These are phyloP conservation scores for Crotalus tigris DNA, from an alignment of 2,113 vertebrate genomes.

Conservation along the genomic window DNA sequence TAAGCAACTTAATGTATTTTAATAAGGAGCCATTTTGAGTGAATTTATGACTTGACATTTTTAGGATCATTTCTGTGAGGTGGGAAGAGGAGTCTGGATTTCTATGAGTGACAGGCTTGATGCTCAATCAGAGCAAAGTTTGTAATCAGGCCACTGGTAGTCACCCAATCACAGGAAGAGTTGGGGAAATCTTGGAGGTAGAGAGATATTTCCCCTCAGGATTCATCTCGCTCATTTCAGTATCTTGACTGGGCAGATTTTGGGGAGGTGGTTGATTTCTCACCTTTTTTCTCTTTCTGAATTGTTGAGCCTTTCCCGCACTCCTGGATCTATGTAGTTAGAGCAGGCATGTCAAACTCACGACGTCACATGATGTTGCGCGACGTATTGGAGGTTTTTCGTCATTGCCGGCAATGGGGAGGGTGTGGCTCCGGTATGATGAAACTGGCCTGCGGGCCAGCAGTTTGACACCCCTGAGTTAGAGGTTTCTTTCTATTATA, in stretches of 20 bases:
- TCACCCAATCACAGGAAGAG: background rate
- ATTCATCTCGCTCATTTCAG: background rate
- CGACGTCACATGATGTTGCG: too few relatives aligned
- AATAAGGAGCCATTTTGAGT: background rate
- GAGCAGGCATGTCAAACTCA: too few relatives aligned
- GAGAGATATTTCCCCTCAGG: background rate
- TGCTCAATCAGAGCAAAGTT: background rate
- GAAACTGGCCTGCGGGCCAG: too few relatives aligned
- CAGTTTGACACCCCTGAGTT: background rate
- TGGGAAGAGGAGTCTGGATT: background rate
- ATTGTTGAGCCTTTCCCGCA: background rate
- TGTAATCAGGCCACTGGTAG: background rate
- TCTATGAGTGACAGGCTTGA: background rate
- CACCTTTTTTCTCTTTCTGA: background rate
- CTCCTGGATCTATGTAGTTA: background rate
- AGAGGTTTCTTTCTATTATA: background rate
- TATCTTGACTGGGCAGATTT: background rate
- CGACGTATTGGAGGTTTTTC: too few relatives aligned
- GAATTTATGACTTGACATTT: conserved; percentile 29
- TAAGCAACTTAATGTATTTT: conserved; percentile 28
- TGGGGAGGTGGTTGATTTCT: background rate
- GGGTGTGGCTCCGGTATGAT: too few relatives aligned
- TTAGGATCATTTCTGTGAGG: background rate
- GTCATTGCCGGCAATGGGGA: too few relatives aligned
- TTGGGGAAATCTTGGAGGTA: background rate